Percentiles rank a stretch among this genome's conserved stretches.
Evolutionary conservation across 2,797 vertebrate genomes (phyloP).

Genomic region (Chaetophractus vellerosus): DNA sequence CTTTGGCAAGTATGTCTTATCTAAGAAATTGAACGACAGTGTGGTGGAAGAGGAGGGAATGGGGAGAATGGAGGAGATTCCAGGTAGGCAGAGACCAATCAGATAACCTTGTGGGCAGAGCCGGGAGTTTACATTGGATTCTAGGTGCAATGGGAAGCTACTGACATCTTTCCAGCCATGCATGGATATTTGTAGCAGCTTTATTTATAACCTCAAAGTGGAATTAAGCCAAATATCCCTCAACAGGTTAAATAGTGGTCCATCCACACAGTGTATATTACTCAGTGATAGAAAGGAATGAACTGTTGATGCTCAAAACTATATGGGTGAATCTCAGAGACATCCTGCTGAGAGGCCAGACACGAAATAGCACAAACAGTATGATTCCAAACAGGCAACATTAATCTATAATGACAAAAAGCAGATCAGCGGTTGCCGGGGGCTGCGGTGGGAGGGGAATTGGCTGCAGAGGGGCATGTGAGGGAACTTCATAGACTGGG

Average conservation of each 20-base stretch:
- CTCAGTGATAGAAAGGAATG: rapidly evolving
- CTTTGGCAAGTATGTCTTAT: neutral
- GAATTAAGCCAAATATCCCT: neutral
- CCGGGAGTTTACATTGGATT: neutral
- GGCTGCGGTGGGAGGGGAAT: neutral
- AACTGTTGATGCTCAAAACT: rapidly evolving
- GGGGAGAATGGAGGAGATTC: neutral
- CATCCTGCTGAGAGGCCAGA: neutral
- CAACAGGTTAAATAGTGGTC: too few species aligned
- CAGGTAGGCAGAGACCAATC: neutral
- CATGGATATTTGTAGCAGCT: neutral
- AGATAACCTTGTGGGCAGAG: neutral
- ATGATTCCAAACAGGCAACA: rapidly evolving
- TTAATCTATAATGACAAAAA: neutral
- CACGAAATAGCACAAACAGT: rapidly evolving
- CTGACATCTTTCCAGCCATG: neutral
- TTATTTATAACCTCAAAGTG: neutral
- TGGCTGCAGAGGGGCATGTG: too few species aligned
- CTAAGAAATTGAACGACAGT: neutral
- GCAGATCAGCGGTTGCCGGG: neutral
- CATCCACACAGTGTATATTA: rapidly evolving
- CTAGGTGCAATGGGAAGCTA: neutral
- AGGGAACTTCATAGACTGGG: neutral
- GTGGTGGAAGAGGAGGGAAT: too few species aligned
- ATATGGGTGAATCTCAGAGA: rapidly evolving